These are phyloP conservation scores for Enteromius fasciolatus DNA, from an alignment of 2,797 vertebrate genomes.

Conservation along the genomic window DNA sequence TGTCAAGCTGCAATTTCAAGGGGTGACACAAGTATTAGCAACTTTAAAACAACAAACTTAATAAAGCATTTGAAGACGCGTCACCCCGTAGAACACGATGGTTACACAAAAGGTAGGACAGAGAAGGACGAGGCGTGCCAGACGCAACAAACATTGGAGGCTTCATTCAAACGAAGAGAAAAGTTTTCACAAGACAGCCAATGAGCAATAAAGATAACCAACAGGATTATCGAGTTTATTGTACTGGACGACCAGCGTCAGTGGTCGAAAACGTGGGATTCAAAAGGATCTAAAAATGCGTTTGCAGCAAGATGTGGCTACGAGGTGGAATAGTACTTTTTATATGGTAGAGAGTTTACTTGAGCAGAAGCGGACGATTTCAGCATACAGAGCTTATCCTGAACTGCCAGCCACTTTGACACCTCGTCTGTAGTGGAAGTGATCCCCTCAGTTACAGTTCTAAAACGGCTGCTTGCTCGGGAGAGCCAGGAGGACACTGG, in stretches of 20 bases:
- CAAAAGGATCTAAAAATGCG: neutral
- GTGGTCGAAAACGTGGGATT: neutral
- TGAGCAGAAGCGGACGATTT: neutral
- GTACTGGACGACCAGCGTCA: neutral
- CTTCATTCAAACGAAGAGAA: too few relatives aligned
- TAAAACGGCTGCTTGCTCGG: neutral
- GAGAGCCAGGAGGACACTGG: neutral
- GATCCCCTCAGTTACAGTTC: neutral
- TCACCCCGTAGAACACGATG: neutral
- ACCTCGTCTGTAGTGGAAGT: too few relatives aligned
- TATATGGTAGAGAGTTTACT: slow-evolving; percentile 7
- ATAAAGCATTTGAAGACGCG: neutral
- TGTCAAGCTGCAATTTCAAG: neutral
- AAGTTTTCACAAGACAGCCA: neutral
- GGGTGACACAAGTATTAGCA: neutral
- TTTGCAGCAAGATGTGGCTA: neutral
- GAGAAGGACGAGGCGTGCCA: too few relatives aligned
- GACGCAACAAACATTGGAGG: too few relatives aligned
- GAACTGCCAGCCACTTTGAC: neutral
- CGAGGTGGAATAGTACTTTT: neutral
- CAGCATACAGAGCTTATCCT: neutral
- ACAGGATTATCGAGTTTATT: too few relatives aligned
- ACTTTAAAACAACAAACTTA: neutral
- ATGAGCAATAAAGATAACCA: neutral
- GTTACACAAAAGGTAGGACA: neutral